Base-by-base conservation (phyloP, 2,888 invertebrate genomes). In the Watsonalla binaria region DNA sequence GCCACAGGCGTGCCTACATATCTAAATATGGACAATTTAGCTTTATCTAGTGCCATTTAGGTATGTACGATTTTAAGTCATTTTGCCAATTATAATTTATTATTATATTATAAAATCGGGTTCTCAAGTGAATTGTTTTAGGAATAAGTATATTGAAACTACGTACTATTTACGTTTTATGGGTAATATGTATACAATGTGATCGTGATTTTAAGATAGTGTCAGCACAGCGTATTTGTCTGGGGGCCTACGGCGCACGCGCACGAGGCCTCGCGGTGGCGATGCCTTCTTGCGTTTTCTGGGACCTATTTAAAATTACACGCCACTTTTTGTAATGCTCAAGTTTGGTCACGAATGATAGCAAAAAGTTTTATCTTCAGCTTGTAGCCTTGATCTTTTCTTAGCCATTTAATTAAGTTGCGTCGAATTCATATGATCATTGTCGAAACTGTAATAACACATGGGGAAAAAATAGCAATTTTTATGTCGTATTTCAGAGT, bases 221-320 rank as follows among this genome's bases (percentile, higher is more conserved):
- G 24, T 24, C n/a, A n/a, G 24, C 4, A 4, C 24, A 24, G 24
- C 24, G 24, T 24, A n/a, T 24, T 1, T 24, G 24, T 4, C 24
- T 24, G 24, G 24, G n/a, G 24, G 24, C 24, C 24, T 24, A 1
- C 1, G 24, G 42, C 42, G 42, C 42, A 42, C 8, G 42, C 6
- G 42, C n/a, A n/a, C n/a, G 42, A 7, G 11, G 42, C 11, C 42
- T 42, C 42, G 11, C 11, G 11, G 37, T 6, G 8, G 42, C 42
- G 11, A 42, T 42, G 11, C 42, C 42, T 7, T 11, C 42, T 68
- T 65, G 68, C 66, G 70, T 77, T 76, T 76, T 76, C 78, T 73
- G 74, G 74, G 76, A 79, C 76, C 83, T 78, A 88, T 89, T 88
- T 86, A 75, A 80, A 81, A 85, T 86, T 88, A 82, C 81, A 85